A percentile compares a stretch with the other conserved stretches of the same genome.
Evolutionary conservation across 2,113 vertebrate genomes (phyloP).

Genomic region (Grus americana): DNA sequence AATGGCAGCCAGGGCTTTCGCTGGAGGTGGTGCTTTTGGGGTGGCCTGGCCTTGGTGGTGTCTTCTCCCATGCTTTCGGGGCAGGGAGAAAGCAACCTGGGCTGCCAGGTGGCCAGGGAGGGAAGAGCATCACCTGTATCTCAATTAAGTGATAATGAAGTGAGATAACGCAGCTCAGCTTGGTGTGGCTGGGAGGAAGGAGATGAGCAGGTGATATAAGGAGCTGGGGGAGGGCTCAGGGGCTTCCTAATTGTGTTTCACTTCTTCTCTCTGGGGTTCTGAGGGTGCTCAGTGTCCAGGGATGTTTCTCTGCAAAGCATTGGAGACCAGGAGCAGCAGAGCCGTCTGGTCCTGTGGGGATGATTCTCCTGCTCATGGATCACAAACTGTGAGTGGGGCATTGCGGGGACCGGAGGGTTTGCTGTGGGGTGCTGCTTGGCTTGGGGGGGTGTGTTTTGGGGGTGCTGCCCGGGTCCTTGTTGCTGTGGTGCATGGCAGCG

Average conservation of each 20-base stretch:
- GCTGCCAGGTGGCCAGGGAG: neutral
- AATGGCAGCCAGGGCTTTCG: neutral
- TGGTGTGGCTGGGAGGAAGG: neutral
- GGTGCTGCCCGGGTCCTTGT: neutral
- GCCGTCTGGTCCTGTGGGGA: accelerated
- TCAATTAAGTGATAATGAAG: neutral
- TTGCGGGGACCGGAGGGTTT: accelerated
- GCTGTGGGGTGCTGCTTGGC: neutral
- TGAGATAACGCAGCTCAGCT: neutral
- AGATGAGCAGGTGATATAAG: neutral
- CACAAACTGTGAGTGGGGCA: neutral
- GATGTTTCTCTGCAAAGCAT: accelerated
- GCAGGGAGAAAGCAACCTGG: neutral
- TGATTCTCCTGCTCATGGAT: neutral
- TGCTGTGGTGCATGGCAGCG: neutral
- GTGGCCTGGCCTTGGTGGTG: neutral
- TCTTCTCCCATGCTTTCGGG: neutral
- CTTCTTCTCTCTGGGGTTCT: neutral
- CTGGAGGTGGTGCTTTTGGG: neutral
- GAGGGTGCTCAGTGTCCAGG: neutral
- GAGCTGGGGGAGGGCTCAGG: neutral
- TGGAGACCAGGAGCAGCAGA: neutral
- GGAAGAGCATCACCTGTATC: neutral
- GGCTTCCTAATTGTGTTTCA: accelerated
- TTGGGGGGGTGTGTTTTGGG: neutral